Evolutionary conservation across 2,888 invertebrate genomes (phyloP).

Genomic region (Melangyna quadrimaculata): DNA sequence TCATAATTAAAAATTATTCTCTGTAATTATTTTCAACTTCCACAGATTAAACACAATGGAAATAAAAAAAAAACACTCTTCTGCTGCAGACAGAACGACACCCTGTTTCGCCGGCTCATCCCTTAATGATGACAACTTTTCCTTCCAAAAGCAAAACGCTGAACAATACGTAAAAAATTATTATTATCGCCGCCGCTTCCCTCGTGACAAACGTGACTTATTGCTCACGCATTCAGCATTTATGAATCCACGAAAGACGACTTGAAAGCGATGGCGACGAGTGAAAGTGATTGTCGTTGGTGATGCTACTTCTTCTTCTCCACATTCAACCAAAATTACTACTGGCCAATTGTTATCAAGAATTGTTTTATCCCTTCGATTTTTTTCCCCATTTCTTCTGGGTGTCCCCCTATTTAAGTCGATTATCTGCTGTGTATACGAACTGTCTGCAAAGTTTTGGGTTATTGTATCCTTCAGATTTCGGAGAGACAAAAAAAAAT

Average conservation of each 20-base stretch:
- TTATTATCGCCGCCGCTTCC: constrained; percentile 47
- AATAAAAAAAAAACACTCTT: constrained; percentile 28
- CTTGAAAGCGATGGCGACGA: not conserved
- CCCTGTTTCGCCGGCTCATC: constrained; percentile 26
- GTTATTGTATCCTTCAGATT: constrained; percentile 51
- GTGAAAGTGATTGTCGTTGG: constrained; percentile 46
- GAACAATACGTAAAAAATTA: constrained; percentile 67
- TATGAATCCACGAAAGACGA: too few relatives aligned
- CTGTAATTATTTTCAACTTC: constrained; percentile 61
- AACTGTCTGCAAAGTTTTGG: constrained; percentile 66
- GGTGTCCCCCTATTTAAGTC: constrained; percentile 39
- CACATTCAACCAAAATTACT: constrained; percentile 5
- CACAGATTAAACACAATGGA: not conserved
- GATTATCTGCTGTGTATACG: constrained; percentile 60
- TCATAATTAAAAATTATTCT: constrained; percentile 70
- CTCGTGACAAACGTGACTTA: constrained; percentile 52
- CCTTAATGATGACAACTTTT: constrained; percentile 45
- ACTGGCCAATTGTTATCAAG: constrained; percentile 67
- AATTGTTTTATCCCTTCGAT: constrained; percentile 64
- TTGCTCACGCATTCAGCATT: constrained; percentile 54
- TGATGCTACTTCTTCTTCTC: not conserved
- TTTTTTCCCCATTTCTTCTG: not conserved
- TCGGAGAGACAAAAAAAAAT: not conserved
- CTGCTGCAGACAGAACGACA: constrained; percentile 30
- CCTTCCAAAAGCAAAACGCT: constrained; percentile 40